Evolutionary conservation across 2,797 vertebrate genomes (phyloP).

Genomic region (Intellagama lesueurii): DNA sequence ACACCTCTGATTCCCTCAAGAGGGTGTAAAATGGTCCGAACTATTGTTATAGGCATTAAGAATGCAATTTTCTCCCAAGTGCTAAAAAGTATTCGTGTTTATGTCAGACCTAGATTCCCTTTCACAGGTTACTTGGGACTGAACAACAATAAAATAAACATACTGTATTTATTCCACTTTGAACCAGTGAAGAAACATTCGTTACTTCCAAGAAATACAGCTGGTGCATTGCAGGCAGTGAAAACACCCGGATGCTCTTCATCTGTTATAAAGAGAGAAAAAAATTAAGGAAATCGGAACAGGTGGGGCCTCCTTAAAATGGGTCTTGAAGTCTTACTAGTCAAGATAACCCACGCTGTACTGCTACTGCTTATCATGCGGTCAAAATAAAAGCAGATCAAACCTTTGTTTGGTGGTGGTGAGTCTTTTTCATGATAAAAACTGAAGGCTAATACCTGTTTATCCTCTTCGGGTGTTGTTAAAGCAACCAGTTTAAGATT

Average conservation of each 20-base stretch:
- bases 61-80: neutral
- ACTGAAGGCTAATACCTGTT: constrained; percentile 78
- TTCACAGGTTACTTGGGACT: too few species aligned
- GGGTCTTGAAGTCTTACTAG: neutral
- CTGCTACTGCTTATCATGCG: neutral
- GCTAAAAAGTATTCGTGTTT: too few species aligned
- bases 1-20: neutral
- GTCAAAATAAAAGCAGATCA: neutral
- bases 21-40: neutral
- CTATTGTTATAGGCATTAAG: neutral
- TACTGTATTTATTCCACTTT: constrained; percentile 88
- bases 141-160: constrained; percentile 49
- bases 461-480: constrained; percentile 76
- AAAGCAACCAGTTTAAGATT: constrained; percentile 89
- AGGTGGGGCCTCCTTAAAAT: too few species aligned
- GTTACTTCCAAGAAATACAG: constrained; percentile 92
- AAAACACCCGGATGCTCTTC: constrained; percentile 87
- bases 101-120: too few species aligned
- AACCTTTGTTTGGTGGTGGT: neutral
- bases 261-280: constrained; percentile 73
- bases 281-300: neutral
- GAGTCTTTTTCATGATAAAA: neutral
- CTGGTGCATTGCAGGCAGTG: constrained; percentile 86
- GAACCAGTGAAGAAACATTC: constrained; percentile 85
- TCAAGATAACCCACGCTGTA: neutral